Percentiles rank a stretch among this genome's conserved stretches.
Evolutionary conservation across 2,888 invertebrate genomes (phyloP).

Genomic region (Nezara viridula): DNA sequence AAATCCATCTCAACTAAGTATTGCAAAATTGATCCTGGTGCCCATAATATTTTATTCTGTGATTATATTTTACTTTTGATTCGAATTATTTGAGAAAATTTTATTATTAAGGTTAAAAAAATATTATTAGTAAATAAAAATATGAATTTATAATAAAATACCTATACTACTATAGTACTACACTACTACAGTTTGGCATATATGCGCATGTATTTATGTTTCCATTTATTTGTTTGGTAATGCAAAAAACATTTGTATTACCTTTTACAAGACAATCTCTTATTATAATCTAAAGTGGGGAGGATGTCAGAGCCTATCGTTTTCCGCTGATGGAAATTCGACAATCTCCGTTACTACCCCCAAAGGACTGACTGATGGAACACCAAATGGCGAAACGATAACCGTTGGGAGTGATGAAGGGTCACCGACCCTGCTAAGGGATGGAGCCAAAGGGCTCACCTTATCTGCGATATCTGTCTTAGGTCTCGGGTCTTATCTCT

Average conservation of each 20-base stretch:
- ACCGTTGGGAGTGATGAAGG: not conserved
- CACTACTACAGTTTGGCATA: no score
- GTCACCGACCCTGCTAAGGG: not conserved
- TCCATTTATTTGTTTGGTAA: not conserved
- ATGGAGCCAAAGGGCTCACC: not conserved
- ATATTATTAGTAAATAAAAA: no score
- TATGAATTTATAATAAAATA: no score
- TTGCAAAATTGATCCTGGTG: no score
- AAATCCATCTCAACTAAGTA: no score
- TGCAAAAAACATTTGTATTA: not conserved
- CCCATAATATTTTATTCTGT: no score
- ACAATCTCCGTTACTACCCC: not conserved
- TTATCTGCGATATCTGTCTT: not conserved
- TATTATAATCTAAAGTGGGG: not conserved
- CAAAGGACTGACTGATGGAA: not conserved
- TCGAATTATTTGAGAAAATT: no score
- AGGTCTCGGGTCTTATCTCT: not conserved
- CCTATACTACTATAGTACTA: no score
- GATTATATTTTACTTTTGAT: no score
- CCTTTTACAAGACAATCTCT: not conserved
- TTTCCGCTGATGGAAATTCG: constrained; percentile 18
- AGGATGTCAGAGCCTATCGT: not conserved
- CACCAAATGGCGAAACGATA: not conserved
- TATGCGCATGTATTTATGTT: no score
- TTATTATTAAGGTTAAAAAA: no score